A percentile compares a stretch with the other conserved stretches of the same genome.
phyloP scores from a whole-genome alignment of 2,797 vertebrate genomes.

The Pelochelys cantorii region DNA sequence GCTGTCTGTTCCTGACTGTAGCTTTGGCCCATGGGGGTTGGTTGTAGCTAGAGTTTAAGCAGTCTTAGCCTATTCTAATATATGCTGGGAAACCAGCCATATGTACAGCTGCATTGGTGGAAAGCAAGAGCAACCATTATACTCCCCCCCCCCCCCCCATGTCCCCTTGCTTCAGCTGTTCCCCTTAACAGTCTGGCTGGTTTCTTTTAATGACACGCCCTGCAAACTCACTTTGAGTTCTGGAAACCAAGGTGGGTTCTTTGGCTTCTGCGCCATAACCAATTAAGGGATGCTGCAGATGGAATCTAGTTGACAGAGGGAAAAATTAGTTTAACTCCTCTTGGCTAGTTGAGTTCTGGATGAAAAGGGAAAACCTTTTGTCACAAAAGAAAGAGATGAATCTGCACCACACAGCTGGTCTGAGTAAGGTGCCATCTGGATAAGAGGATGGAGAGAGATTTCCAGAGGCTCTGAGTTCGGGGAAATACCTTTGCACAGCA shows the following conservation, averaged over 20 bases:
- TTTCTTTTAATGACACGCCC: not conserved
- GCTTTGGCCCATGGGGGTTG: not conserved
- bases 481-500: not conserved
- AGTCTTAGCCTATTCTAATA: not conserved
- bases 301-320: not conserved
- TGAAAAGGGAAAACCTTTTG: not conserved
- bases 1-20: not conserved
- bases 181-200: not conserved
- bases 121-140: not conserved
- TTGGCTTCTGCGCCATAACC: not conserved
- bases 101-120: not conserved
- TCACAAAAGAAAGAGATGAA: not conserved
- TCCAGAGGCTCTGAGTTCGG: not conserved
- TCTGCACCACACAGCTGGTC: not conserved
- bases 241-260: not conserved
- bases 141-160: accelerated
- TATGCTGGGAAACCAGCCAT: not conserved
- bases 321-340: not conserved
- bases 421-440: not conserved
- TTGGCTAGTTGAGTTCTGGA: not conserved
- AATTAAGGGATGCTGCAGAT: not conserved
- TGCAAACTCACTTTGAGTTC: not conserved
- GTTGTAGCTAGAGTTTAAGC: not conserved
- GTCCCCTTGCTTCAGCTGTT: not conserved
- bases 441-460: not conserved